Percentiles rank a stretch among this genome's conserved stretches.
phyloP scores from a whole-genome alignment of 2,888 invertebrate genomes.

The Tanypteryx hageni region DNA sequence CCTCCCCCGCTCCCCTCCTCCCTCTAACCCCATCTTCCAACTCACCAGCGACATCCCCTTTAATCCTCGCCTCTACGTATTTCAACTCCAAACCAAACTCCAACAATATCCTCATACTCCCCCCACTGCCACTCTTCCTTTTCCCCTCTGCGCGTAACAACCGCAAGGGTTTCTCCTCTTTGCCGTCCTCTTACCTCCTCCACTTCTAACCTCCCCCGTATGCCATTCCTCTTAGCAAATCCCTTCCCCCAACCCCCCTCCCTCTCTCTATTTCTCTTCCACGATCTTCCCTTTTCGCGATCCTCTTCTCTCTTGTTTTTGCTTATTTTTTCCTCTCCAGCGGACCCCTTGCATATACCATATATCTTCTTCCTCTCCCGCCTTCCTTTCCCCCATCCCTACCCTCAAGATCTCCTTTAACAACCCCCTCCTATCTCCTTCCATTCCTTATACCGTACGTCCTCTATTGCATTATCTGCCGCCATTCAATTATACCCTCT shows the following conservation, averaged over 20 bases:
- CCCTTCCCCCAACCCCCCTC: neutral
- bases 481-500: constrained; percentile 7
- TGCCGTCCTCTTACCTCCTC: neutral
- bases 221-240: neutral
- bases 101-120: neutral
- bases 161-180: constrained; percentile 11
- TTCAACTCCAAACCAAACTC: constrained; percentile 8
- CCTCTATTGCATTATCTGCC: constrained; percentile 27
- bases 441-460: neutral
- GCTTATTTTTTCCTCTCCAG: too few species aligned
- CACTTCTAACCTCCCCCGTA: neutral
- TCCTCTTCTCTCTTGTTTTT: neutral
- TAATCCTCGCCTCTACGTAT: constrained; percentile 2
- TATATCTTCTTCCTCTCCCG: neutral
- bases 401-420: neutral
- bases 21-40: too few species aligned
- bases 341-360: too few species aligned
- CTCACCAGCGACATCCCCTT: neutral
- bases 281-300: neutral
- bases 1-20: too few species aligned
- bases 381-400: neutral
- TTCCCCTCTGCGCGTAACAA: neutral
- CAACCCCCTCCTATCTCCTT: neutral
- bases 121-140: neutral
- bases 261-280: neutral